These are phyloP conservation scores for Pseudonaja textilis DNA, from an alignment of 2,113 vertebrate species.

Conservation along the genomic window DNA sequence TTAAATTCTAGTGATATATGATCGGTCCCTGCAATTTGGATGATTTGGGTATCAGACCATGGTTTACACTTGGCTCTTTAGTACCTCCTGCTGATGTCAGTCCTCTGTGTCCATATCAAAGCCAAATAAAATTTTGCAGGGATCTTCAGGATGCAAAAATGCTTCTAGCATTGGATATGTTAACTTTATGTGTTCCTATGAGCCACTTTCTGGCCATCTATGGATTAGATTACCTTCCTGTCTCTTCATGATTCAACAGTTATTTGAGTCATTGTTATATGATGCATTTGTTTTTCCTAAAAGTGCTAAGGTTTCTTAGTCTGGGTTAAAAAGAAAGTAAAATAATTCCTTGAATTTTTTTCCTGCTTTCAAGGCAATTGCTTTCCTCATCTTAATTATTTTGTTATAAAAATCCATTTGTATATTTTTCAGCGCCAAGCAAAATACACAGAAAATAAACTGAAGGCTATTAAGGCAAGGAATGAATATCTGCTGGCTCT, in stretches of 20 bases:
- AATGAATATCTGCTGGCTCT: slow-evolving; percentile 96
- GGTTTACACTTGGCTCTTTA: not conserved
- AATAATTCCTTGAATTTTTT: slow-evolving; percentile 20
- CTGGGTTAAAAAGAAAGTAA: slow-evolving; percentile 17
- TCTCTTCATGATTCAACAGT: not conserved
- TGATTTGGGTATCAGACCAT: not conserved
- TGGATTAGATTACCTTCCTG: not conserved
- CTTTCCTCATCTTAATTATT: not conserved
- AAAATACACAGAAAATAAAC: slow-evolving; percentile 96
- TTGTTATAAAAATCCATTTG: slow-evolving; percentile 9
- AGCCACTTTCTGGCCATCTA: not conserved
- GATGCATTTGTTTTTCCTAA: not conserved
- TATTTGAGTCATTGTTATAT: not conserved
- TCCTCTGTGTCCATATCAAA: not conserved
- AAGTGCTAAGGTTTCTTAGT: not conserved
- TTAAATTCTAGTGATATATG: not conserved
- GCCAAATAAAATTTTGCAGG: not conserved
- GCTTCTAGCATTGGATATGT: not conserved
- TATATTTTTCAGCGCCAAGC: slow-evolving; percentile 85
- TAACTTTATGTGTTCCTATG: not conserved
- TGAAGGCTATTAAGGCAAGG: slow-evolving; percentile 96
- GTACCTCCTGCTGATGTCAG: not conserved
- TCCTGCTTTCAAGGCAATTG: not conserved
- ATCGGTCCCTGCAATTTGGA: not conserved
- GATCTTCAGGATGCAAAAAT: not conserved